Conservation (phyloP, 2,888 invertebrate genomes). For the Argyresthia goedartella region DNA sequence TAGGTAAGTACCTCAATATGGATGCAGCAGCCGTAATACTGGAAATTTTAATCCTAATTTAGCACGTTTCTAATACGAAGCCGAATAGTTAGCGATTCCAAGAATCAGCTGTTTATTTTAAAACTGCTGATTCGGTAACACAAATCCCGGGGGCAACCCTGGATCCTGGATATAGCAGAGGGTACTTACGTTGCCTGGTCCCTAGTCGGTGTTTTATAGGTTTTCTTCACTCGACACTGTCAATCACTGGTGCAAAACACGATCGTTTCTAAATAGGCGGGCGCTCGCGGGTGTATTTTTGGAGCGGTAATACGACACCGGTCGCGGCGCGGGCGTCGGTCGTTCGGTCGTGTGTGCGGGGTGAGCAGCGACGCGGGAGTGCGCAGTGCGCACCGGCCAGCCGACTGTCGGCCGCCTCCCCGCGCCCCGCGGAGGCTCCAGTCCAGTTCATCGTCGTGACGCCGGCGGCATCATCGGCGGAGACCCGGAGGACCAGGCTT, state of each 20-base stretch:
- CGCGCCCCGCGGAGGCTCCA: not conserved
- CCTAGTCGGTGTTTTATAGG: conserved; percentile 28
- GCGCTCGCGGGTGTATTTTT: conserved; percentile 66
- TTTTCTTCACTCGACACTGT: conserved; percentile 65
- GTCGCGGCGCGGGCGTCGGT: conserved; percentile 54
- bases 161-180: conserved; percentile 18
- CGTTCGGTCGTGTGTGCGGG: conserved; percentile 38
- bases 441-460: no score
- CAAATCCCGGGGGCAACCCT: conserved; percentile 16
- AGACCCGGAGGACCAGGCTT: not conserved
- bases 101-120: conserved; percentile 63
- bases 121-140: conserved; percentile 46
- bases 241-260: conserved; percentile 67
- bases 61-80: conserved; percentile 38
- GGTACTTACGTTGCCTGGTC: conserved; percentile 50
- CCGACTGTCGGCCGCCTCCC: conserved; percentile 13
- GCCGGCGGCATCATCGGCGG: not conserved
- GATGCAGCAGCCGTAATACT: conserved; percentile 13
- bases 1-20: no score
- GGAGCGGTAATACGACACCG: conserved; percentile 69
- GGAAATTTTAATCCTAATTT: conserved; percentile 45
- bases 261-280: conserved; percentile 67
- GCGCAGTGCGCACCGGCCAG: conserved; percentile 19
- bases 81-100: conserved; percentile 35
- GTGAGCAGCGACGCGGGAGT: conserved; percentile 57